Conservation (phyloP, 2,797 vertebrate species). For the Anableps anableps region DNA sequence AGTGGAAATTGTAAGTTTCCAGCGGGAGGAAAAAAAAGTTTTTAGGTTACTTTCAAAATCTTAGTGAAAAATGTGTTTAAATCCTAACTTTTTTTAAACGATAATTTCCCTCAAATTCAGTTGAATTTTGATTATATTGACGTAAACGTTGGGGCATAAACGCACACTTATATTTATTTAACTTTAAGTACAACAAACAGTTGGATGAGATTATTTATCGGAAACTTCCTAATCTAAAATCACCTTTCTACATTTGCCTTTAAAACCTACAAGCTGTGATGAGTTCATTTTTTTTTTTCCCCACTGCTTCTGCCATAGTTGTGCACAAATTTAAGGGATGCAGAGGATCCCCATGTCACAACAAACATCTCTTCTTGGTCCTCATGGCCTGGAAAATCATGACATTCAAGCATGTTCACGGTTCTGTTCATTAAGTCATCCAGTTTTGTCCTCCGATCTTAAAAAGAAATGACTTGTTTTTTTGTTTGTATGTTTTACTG, state of each 20-base stretch:
- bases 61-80: background rate
- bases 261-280: background rate
- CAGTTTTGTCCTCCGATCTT: background rate
- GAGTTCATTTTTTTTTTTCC: background rate
- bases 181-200: background rate
- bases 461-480: background rate
- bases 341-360: background rate
- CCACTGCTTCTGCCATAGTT: background rate
- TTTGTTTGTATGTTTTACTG: background rate
- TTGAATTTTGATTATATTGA: background rate
- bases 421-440: background rate
- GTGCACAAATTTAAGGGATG: background rate
- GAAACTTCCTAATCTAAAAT: background rate
- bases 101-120: background rate
- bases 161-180: background rate
- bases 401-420: background rate
- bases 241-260: background rate
- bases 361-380: background rate
- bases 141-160: background rate
- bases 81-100: background rate
- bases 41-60: background rate
- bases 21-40: background rate
- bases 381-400: background rate
- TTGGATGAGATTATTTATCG: background rate
- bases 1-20: background rate